These are phyloP conservation scores for Piaya cayana DNA, from an alignment of 2,113 vertebrate species.

Conservation along the genomic window DNA sequence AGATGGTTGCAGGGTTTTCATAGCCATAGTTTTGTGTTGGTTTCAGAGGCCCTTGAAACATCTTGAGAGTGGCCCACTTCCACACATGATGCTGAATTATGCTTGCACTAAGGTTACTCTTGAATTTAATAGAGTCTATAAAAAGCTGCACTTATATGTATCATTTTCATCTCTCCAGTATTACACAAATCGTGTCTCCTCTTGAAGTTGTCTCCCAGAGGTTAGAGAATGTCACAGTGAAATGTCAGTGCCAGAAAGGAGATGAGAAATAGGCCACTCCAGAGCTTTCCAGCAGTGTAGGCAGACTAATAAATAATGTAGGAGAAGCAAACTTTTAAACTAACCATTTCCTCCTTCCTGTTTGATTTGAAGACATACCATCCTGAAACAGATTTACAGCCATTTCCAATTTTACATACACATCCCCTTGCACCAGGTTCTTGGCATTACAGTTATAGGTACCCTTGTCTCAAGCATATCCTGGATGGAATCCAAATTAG, in stretches of 20 bases:
- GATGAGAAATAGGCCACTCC: neutral
- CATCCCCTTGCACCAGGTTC: fast-evolving
- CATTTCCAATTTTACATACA: fast-evolving
- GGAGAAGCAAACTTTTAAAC: neutral
- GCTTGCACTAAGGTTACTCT: neutral
- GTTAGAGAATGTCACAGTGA: constrained; percentile 2
- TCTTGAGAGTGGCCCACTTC: neutral
- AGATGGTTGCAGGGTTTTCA: neutral
- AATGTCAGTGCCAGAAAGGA: neutral
- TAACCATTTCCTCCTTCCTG: neutral
- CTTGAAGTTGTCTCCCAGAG: neutral
- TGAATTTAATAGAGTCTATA: neutral
- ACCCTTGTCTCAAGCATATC: neutral
- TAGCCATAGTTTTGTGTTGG: too few species aligned
- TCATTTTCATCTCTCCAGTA: neutral
- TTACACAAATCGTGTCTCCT: neutral
- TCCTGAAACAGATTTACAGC: neutral
- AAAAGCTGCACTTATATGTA: neutral
- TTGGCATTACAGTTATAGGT: neutral
- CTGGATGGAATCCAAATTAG: too few species aligned
- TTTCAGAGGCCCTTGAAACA: neutral
- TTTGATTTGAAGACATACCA: neutral
- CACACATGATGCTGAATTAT: neutral
- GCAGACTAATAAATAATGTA: neutral
- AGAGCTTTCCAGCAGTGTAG: neutral